These are phyloP conservation scores for Lycia hirtaria DNA, from an alignment of 2,888 invertebrate species.

Conservation along the genomic window DNA sequence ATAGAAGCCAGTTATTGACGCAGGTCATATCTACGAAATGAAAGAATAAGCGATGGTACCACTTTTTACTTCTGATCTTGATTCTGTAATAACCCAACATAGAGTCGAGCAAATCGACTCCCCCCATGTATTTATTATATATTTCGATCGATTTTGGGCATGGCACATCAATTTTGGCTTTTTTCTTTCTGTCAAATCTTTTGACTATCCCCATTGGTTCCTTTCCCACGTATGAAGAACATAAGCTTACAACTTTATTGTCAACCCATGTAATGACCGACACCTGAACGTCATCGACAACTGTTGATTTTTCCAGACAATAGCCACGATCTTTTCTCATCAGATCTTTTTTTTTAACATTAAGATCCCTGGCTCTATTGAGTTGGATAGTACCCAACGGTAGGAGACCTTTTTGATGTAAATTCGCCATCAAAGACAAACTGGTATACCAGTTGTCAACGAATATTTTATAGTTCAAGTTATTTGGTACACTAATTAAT, in stretches of 20 bases:
- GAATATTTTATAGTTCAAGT: conserved; percentile 40
- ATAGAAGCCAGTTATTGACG: too few species aligned
- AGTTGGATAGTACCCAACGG: not conserved
- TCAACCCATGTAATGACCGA: conserved; percentile 40
- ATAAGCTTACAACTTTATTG: conserved; percentile 42
- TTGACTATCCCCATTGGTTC: conserved; percentile 36
- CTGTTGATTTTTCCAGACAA: not conserved
- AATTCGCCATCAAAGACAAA: conserved; percentile 9
- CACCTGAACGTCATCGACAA: conserved; percentile 11
- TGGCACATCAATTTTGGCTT: too few species aligned
- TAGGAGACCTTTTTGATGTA: not conserved
- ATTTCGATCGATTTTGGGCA: too few species aligned
- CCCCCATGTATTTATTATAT: too few species aligned
- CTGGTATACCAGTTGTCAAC: conserved; percentile 42
- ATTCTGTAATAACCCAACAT: too few species aligned
- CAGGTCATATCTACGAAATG: too few species aligned
- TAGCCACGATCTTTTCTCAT: not conserved
- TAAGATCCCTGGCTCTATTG: not conserved
- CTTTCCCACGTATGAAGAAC: conserved; percentile 43
- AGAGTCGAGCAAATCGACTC: too few species aligned
- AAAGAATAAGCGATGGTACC: too few species aligned
- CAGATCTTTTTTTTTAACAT: not conserved
- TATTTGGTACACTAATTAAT: conserved; percentile 28
- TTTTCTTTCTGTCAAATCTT: conserved; percentile 37
- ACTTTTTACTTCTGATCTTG: too few species aligned